Evolutionary conservation across 2,888 invertebrate genomes (phyloP).

Genomic region (Drosophila affinis): DNA sequence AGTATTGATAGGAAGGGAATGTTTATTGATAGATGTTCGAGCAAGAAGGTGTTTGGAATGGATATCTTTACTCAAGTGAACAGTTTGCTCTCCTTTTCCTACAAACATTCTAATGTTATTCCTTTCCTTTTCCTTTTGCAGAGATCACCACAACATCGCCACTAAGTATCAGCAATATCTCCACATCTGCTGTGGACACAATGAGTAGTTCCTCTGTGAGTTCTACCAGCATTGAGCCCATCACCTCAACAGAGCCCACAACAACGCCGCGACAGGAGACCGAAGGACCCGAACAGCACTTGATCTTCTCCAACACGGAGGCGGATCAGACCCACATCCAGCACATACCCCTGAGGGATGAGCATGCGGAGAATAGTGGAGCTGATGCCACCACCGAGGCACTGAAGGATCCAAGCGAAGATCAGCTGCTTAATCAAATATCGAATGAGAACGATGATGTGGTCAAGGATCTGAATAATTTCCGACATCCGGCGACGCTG

Average conservation of each 20-base stretch:
- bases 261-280: slow-evolving; percentile 74
- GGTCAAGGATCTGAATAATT: slow-evolving; percentile 81
- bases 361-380: slow-evolving; percentile 62
- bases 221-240: slow-evolving; percentile 80
- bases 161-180: slow-evolving; percentile 24
- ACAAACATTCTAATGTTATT: neutral
- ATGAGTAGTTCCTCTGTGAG: slow-evolving; percentile 41
- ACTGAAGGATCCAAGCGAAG: slow-evolving; percentile 29
- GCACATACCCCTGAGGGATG: slow-evolving; percentile 65
- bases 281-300: slow-evolving; percentile 32
- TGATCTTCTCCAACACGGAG: slow-evolving; percentile 44
- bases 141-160: slow-evolving; percentile 37
- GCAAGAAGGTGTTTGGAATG: too few relatives aligned
- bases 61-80: too few relatives aligned
- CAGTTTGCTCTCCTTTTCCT: too few relatives aligned
- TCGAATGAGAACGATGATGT: slow-evolving; percentile 78
- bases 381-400: slow-evolving; percentile 59
- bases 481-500: slow-evolving; percentile 80
- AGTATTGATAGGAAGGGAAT: slow-evolving; percentile 24
- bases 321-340: slow-evolving; percentile 62
- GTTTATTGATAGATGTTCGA: neutral
- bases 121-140: neutral
- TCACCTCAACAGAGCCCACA: slow-evolving; percentile 81
- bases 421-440: slow-evolving; percentile 71
- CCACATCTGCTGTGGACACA: neutral